Conservation (phyloP, 2,113 vertebrate genomes). For the Amphilophus citrinellus region DNA sequence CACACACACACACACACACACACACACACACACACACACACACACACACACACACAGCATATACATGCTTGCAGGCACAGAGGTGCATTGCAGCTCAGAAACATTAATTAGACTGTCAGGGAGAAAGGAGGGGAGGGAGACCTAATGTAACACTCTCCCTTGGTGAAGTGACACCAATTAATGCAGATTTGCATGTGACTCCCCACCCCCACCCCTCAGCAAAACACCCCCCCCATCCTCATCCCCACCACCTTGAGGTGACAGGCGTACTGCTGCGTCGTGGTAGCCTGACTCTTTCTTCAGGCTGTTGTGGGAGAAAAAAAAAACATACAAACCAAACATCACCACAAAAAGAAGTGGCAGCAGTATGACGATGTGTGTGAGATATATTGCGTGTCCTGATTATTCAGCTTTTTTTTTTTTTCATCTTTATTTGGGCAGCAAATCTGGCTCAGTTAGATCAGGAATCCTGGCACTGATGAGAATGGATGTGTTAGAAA, state of each 20-base stretch:
- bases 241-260: slow-evolving; percentile 52
- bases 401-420: background rate
- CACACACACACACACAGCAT: background rate
- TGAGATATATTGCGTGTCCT: slow-evolving; percentile 38
- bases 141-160: slow-evolving; percentile 17
- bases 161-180: slow-evolving; percentile 79
- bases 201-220: background rate
- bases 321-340: slow-evolving; percentile 49
- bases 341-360: slow-evolving; percentile 19
- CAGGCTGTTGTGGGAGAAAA: slow-evolving; percentile 44
- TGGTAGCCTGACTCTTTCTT: slow-evolving; percentile 52
- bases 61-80: slow-evolving; percentile 7
- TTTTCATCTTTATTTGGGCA: slow-evolving; percentile 25
- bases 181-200: slow-evolving; percentile 62
- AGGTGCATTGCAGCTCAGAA: slow-evolving; percentile 58
- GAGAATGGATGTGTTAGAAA: slow-evolving; percentile 55
- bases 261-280: slow-evolving; percentile 65
- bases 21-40: no score
- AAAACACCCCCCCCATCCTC: background rate
- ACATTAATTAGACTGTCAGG: slow-evolving; percentile 79
- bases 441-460: slow-evolving; percentile 34
- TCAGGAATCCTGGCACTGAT: slow-evolving; percentile 46
- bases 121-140: slow-evolving; percentile 12
- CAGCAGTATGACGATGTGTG: slow-evolving; percentile 34
- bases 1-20: background rate